Conservation (phyloP, 2,797 vertebrate species). For the Telmatherina bonti region DNA sequence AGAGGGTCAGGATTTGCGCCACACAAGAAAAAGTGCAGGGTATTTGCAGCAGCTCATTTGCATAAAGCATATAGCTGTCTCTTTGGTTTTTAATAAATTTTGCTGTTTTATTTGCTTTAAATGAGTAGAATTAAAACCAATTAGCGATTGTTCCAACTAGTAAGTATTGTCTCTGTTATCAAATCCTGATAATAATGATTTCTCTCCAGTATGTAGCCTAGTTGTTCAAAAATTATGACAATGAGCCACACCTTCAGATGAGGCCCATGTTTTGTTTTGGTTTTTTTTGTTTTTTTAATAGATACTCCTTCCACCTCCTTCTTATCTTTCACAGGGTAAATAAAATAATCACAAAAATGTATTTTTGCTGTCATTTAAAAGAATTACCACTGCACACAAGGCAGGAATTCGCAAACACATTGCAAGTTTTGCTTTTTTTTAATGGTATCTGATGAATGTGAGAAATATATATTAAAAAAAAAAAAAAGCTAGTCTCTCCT, state of each 20-base stretch:
- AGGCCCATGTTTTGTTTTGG: background rate
- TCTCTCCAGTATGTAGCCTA: background rate
- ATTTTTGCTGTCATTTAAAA: background rate
- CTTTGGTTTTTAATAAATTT: background rate
- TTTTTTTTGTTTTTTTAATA: slow-evolving; percentile 6
- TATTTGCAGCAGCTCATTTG: background rate
- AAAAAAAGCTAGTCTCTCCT: background rate
- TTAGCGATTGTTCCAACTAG: background rate
- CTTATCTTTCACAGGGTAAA: background rate
- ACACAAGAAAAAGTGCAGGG: slow-evolving; percentile 8
- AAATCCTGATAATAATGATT: background rate
- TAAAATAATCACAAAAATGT: slow-evolving; percentile 1
- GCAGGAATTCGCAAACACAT: background rate
- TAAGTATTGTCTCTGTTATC: background rate
- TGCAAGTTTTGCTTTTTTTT: background rate
- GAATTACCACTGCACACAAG: background rate
- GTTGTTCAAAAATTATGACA: too few species aligned
- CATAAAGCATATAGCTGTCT: background rate
- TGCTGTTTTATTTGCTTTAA: background rate
- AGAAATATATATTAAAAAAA: too few species aligned
- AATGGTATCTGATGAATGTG: background rate
- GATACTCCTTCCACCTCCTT: background rate
- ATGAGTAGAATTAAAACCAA: background rate
- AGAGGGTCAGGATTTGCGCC: background rate
- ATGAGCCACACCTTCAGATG: background rate